Base-by-base conservation (phyloP, 2,888 invertebrate species). In the Lomographa bimaculata region DNA sequence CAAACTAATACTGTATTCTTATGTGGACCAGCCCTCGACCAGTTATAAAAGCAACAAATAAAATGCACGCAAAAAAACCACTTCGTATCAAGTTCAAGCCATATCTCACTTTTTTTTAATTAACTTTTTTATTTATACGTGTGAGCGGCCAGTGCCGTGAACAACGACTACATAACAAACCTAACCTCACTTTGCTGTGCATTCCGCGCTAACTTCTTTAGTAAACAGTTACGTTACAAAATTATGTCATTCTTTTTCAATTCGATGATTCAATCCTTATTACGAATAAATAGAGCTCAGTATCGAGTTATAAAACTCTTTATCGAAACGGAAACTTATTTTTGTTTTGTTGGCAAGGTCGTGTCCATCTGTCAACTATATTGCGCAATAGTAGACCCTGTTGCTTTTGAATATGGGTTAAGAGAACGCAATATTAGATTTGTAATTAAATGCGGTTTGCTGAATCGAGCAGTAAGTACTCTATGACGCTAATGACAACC, bases 191-290 rank as follows among this genome's bases (percentile, higher is more conserved):
- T 32, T 36, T 11, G 20, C 36, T 45, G 45, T 43, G 46, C 47
- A 42, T 44, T 46, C 41, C 36, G 50, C 32, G 39, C 20, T 34
- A 48, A 45, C 42, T 37, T 47, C 48, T 52, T 54, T 53, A 38
- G 45, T 54, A 57, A 60, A 58, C 55, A 54, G 56, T 60, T 59
- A 59, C 50, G 54, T 11, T 17, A 11, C 14, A 35, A 54, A 46
- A 51, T 33, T 27, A 40, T 27, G 12, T 7, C 17, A 19, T 27
- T 7, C 21, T 18, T 18, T 18, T 14, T 7, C 1, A 9, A 5
- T 28, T 33, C 14, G 19, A 28, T 30, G 16, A 8, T 7, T 8
- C 2, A 17, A 17, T 12, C 23, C 50, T 35, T 53, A 50, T 10
- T n/a, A 20, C 38, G 24, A 23, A 12, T 5, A 1, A 2, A 23